phyloP scores from a whole-genome alignment of 2,888 invertebrate species.

The Steinernema carpocapsae region DNA sequence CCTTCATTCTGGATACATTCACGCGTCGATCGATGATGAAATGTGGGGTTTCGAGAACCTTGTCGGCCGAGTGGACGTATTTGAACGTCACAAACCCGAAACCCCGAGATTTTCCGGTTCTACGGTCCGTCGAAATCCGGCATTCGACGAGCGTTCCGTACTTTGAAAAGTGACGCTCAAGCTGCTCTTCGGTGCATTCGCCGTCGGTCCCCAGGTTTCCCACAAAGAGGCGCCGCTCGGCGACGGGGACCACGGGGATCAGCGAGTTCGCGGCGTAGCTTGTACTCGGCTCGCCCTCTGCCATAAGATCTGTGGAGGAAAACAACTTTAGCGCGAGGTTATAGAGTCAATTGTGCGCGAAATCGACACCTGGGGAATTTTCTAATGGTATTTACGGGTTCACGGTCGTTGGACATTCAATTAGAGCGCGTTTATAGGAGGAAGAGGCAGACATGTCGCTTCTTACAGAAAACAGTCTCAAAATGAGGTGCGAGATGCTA shows the following conservation, averaged over 20 bases:
- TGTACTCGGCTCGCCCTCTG: constrained; percentile 6
- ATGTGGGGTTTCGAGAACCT: constrained; percentile 19
- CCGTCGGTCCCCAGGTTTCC: constrained; percentile 18
- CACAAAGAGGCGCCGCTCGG: constrained; percentile 18
- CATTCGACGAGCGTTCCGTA: constrained; percentile 8
- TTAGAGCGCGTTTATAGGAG: too few relatives aligned
- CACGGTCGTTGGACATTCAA: too few relatives aligned
- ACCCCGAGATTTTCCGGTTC: constrained; percentile 24
- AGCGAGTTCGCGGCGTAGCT: constrained; percentile 10
- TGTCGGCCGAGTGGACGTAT: constrained; percentile 23
- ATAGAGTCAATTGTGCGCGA: too few relatives aligned
- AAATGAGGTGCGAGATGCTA: too few relatives aligned
- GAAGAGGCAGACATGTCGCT: too few relatives aligned
- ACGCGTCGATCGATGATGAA: constrained; percentile 26
- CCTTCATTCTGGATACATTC: constrained; percentile 2
- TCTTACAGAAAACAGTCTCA: too few relatives aligned
- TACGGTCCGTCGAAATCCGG: constrained; percentile 1
- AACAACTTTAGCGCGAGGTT: background rate
- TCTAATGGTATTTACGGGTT: too few relatives aligned
- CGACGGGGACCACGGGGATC: constrained; percentile 8
- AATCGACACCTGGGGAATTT: too few relatives aligned
- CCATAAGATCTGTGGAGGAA: background rate
- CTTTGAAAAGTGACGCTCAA: background rate
- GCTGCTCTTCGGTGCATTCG: constrained; percentile 9
- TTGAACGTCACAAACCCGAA: constrained; percentile 28